phyloP scores from a whole-genome alignment of 1,140 invertebrate species.

The Aphelenchoides avenae region DNA sequence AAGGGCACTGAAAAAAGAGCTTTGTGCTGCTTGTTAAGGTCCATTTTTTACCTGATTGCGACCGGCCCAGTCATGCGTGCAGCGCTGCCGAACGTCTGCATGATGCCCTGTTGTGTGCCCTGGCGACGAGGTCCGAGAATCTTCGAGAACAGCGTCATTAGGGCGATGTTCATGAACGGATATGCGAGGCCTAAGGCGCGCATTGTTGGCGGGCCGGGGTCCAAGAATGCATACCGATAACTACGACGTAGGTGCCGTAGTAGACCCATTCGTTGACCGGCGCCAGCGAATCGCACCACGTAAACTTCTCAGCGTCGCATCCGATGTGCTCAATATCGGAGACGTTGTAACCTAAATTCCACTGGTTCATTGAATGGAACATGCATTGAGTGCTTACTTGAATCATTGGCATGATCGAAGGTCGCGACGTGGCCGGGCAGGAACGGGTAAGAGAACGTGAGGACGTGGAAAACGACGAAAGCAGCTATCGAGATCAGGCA shows the following conservation, averaged over 20 bases:
- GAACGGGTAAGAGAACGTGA: constrained; percentile 47
- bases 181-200: too few relatives aligned
- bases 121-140: constrained; percentile 48
- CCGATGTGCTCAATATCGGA: too few relatives aligned
- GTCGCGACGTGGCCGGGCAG: constrained; percentile 20
- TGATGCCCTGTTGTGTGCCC: constrained; percentile 45
- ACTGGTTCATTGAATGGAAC: too few relatives aligned
- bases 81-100: constrained; percentile 39
- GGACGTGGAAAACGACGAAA: constrained; percentile 27
- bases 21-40: background rate
- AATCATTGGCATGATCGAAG: too few relatives aligned
- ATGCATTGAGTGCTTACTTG: too few relatives aligned
- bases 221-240: too few relatives aligned
- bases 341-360: too few relatives aligned
- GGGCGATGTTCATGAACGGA: too few relatives aligned
- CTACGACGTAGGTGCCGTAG: constrained; percentile 38
- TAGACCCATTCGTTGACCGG: constrained; percentile 37
- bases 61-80: constrained; percentile 34
- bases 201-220: too few relatives aligned
- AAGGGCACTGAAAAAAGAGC: constrained; percentile 5
- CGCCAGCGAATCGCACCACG: constrained; percentile 32
- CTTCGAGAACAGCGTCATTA: constrained; percentile 42
- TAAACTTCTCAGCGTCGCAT: too few relatives aligned
- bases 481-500: constrained; percentile 27
- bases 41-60: constrained; percentile 21